Evolutionary conservation across 2,797 vertebrate genomes (phyloP).

Genomic region (Sibirionetta formosa): DNA sequence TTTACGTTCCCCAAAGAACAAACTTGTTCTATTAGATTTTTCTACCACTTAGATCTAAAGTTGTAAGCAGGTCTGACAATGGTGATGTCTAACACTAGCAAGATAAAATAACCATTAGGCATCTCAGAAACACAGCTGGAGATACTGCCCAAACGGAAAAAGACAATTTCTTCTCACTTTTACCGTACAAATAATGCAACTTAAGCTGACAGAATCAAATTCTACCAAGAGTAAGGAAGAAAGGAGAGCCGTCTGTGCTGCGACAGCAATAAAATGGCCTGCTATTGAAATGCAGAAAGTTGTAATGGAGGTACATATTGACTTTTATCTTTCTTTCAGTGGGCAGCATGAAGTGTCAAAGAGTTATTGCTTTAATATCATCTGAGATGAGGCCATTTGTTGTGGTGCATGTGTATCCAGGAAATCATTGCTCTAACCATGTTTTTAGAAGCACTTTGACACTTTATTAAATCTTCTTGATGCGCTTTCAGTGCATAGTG

Average conservation of each 20-base stretch:
- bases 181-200: slow-evolving; percentile 36
- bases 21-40: slow-evolving; percentile 48
- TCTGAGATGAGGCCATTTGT: slow-evolving; percentile 70
- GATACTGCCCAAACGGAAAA: slow-evolving; percentile 31
- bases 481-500: slow-evolving; percentile 51
- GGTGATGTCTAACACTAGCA: background rate
- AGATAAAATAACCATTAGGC: slow-evolving; percentile 59
- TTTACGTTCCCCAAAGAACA: background rate
- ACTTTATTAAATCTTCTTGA: slow-evolving; percentile 72
- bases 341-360: slow-evolving; percentile 76
- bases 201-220: slow-evolving; percentile 73
- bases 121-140: background rate
- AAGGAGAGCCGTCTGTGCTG: slow-evolving; percentile 51
- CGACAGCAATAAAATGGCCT: slow-evolving; percentile 73
- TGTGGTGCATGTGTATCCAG: slow-evolving; percentile 62
- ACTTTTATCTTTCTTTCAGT: slow-evolving; percentile 81
- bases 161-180: slow-evolving; percentile 65
- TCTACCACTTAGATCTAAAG: slow-evolving; percentile 40
- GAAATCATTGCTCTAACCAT: slow-evolving; percentile 63
- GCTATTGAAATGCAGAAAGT: slow-evolving; percentile 76
- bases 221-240: slow-evolving; percentile 68
- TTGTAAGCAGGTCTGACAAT: slow-evolving; percentile 14
- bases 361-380: slow-evolving; percentile 87
- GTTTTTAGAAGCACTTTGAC: slow-evolving; percentile 71
- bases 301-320: slow-evolving; percentile 82